A percentile compares a stretch with the other conserved stretches of the same genome.
Conservation (phyloP, 1,140 invertebrate genomes). For the Megalonaias nervosa region DNA sequence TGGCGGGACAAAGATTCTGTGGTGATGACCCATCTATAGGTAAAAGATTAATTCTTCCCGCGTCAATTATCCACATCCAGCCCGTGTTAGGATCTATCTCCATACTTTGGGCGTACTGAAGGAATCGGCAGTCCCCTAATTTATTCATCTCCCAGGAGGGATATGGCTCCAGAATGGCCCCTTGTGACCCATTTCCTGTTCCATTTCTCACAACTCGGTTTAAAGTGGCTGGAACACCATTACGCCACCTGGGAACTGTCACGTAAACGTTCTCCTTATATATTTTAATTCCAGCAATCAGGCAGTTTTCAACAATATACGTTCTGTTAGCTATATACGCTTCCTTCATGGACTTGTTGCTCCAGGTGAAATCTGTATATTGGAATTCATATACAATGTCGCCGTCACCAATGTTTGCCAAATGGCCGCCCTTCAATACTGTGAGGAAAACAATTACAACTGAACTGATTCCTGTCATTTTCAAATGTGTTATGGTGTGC, state of each 20-base stretch:
- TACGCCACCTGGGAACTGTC: constrained; percentile 50
- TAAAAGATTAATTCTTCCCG: constrained; percentile 32
- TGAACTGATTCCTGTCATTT: too few relatives aligned
- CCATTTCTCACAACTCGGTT: constrained; percentile 27
- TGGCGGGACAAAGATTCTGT: constrained; percentile 43
- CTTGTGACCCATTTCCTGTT: neutral
- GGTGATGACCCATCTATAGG: neutral
- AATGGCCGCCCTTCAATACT: neutral
- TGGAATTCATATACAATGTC: constrained; percentile 20
- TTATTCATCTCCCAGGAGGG: constrained; percentile 46
- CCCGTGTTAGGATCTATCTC: constrained; percentile 56
- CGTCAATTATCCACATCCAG: constrained; percentile 54
- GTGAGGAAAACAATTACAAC: too few relatives aligned
- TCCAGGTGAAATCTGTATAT: constrained; percentile 25
- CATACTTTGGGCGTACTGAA: constrained; percentile 58
- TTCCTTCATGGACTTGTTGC: constrained; percentile 6
- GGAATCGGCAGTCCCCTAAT: constrained; percentile 42
- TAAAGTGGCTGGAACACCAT: constrained; percentile 42
- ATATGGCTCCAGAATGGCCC: constrained; percentile 39
- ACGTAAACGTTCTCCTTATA: constrained; percentile 41
- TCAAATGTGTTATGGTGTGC: too few relatives aligned
- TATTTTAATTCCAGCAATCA: constrained; percentile 43
- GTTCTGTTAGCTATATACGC: neutral
- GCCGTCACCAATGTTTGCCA: neutral
- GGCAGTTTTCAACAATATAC: constrained; percentile 33